Evolutionary conservation across 2,113 vertebrate genomes (phyloP).

Genomic region (Osmerus eperlanus): DNA sequence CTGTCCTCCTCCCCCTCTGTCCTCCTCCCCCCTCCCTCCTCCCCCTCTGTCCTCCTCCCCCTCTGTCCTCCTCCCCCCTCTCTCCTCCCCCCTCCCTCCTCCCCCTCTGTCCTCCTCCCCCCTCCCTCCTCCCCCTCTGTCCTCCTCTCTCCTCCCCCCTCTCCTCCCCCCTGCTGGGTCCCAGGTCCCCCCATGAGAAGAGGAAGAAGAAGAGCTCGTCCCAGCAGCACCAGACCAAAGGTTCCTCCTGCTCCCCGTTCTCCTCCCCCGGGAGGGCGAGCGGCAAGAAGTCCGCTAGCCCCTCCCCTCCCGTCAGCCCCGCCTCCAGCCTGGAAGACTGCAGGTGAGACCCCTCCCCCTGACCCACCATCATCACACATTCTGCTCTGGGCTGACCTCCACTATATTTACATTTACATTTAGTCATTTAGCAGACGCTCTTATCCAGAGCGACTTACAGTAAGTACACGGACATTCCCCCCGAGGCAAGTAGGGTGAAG

Average conservation of each 20-base stretch:
- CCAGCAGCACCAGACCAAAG: slow-evolving; percentile 71
- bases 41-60: too few relatives aligned
- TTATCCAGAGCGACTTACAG: too few relatives aligned
- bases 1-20: too few relatives aligned
- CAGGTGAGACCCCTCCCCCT: slow-evolving; percentile 70
- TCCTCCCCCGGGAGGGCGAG: slow-evolving; percentile 76
- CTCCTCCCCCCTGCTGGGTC: slow-evolving; percentile 12
- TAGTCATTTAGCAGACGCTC: too few relatives aligned
- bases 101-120: background rate
- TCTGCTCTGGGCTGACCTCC: too few relatives aligned
- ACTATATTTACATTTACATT: too few relatives aligned
- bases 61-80: too few relatives aligned
- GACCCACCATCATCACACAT: background rate
- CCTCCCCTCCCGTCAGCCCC: slow-evolving; percentile 87
- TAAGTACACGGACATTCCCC: too few relatives aligned
- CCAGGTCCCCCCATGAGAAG: slow-evolving; percentile 82
- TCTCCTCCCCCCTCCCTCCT: background rate
- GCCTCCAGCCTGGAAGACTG: slow-evolving; percentile 86
- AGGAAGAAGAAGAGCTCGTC: slow-evolving; percentile 69
- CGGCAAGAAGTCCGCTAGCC: slow-evolving; percentile 74
- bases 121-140: too few relatives aligned
- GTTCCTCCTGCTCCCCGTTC: slow-evolving; percentile 76
- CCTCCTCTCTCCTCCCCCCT: too few relatives aligned
- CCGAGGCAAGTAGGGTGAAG: too few relatives aligned
- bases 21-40: too few relatives aligned